Percentiles rank a stretch among this genome's conserved stretches.
Conservation (phyloP, 37 sponge, comb jelly and placozoan genomes). For the Tethya wilhelma region DNA sequence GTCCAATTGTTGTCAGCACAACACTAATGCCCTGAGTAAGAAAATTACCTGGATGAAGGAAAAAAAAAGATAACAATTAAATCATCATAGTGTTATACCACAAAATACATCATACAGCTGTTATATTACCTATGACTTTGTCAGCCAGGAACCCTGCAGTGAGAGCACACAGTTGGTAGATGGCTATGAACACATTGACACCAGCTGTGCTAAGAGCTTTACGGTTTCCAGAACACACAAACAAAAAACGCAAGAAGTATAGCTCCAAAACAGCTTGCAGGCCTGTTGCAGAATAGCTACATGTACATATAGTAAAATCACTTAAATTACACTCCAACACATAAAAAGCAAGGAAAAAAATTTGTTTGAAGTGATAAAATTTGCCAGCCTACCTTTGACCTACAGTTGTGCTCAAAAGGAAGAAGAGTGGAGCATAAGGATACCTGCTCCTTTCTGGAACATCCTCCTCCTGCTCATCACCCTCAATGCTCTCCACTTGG, state of each 20-base stretch:
- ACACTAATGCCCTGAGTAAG: conserved; percentile 48
- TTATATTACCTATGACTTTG: conserved; percentile 56
- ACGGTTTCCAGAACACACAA: conserved; percentile 20
- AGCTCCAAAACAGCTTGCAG: conserved; percentile 74
- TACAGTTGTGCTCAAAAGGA: conserved; percentile 41
- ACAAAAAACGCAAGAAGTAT: conserved; percentile 62
- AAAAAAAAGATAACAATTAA: neutral
- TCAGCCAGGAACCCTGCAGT: conserved; percentile 74
- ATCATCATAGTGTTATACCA: too few relatives aligned
- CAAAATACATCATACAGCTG: too few relatives aligned
- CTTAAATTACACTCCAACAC: neutral
- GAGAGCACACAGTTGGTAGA: conserved; percentile 51
- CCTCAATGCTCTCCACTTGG: too few relatives aligned
- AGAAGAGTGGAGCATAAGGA: conserved; percentile 42
- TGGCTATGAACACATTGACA: conserved; percentile 58
- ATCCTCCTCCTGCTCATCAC: too few relatives aligned
- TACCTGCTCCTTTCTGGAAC: too few relatives aligned
- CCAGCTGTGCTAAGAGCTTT: conserved; percentile 40
- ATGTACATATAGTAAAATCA: neutral
- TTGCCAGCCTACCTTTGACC: conserved; percentile 54
- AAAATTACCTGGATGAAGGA: conserved; percentile 54
- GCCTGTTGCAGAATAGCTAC: conserved; percentile 54
- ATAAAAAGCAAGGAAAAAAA: too few relatives aligned
- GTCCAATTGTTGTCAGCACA: conserved; percentile 14
- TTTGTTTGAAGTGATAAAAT: too few relatives aligned